Evolutionary conservation across 2,113 vertebrate species (phyloP).

Genomic region (Mesocricetus auratus): DNA sequence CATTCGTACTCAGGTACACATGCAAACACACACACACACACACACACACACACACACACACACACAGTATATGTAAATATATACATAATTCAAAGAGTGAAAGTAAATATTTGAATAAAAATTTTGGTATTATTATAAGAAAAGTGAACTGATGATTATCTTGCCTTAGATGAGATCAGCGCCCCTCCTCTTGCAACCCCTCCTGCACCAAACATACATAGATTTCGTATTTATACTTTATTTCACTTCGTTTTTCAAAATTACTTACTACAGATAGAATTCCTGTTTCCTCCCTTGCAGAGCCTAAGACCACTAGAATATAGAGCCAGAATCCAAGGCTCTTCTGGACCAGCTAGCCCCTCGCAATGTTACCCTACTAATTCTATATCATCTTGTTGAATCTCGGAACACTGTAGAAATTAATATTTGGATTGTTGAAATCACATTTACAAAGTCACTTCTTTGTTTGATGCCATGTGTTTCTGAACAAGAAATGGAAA

Average conservation of each 20-base stretch:
- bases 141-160: background rate
- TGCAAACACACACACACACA: background rate
- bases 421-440: slow-evolving; percentile 17
- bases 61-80: background rate
- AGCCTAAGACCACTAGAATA: background rate
- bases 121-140: background rate
- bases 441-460: slow-evolving; percentile 31
- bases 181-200: background rate
- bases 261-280: background rate
- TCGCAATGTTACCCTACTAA: background rate
- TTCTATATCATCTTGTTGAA: background rate
- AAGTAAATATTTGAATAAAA: background rate
- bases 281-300: background rate
- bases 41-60: background rate
- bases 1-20: background rate
- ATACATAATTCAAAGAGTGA: background rate
- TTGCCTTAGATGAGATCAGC: background rate
- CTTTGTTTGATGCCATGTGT: slow-evolving; percentile 18
- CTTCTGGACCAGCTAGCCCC: background rate
- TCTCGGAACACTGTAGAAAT: slow-evolving; percentile 33
- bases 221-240: background rate
- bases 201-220: background rate
- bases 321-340: background rate
- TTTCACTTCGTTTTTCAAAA: background rate
- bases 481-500: slow-evolving; percentile 57